Evolutionary conservation across 2,113 vertebrate species (phyloP).

Genomic region (Coregonus clupeaformis): DNA sequence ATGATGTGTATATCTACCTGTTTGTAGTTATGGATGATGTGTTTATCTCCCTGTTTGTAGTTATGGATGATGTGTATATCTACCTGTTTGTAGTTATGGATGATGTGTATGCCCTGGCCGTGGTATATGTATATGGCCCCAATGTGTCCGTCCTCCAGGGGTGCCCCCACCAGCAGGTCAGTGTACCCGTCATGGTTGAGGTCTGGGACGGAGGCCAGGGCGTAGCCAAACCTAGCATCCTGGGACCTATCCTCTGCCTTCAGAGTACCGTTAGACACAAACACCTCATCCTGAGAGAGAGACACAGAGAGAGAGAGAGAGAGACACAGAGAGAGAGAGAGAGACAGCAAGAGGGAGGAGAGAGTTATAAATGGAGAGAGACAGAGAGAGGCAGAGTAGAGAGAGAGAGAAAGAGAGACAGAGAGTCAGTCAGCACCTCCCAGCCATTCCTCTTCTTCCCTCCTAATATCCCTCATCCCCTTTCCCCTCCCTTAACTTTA

Average conservation of each 20-base stretch:
- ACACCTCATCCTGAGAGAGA: conserved; percentile 64
- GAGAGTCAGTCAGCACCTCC: background rate
- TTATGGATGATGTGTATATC: background rate
- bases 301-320: background rate
- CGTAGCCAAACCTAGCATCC: conserved; percentile 88
- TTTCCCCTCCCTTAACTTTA: too few species aligned
- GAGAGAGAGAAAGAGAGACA: background rate
- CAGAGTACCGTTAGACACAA: conserved; percentile 79
- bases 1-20: too few species aligned
- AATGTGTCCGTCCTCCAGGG: conserved; percentile 87
- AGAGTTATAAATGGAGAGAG: too few species aligned
- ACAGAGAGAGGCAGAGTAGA: too few species aligned
- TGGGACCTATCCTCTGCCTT: conserved; percentile 75
- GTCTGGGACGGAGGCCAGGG: conserved; percentile 80
- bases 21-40: too few species aligned
- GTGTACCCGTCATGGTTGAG: conserved; percentile 86
- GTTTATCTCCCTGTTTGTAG: too few species aligned
- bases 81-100: conserved; percentile 81
- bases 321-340: too few species aligned
- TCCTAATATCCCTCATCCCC: too few species aligned
- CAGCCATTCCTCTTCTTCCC: too few species aligned
- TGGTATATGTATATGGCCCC: conserved; percentile 92
- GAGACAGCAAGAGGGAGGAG: background rate
- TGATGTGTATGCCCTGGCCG: conserved; percentile 71
- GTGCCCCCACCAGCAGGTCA: conserved; percentile 86